These are phyloP conservation scores for Cettia cetti DNA, from an alignment of 2,113 vertebrate species.

Conservation along the genomic window DNA sequence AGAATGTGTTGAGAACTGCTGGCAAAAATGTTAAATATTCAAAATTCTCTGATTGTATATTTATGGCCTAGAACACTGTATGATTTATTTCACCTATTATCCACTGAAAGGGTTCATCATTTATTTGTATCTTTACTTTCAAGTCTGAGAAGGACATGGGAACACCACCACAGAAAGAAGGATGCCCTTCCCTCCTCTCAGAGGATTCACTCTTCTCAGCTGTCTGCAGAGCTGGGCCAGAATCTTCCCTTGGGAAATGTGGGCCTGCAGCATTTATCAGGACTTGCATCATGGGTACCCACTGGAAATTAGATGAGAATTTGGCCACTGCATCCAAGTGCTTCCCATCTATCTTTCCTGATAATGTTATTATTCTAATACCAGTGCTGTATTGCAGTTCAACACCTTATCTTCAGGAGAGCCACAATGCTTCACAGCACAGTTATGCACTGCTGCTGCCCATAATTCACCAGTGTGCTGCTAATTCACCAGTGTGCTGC, in stretches of 20 bases:
- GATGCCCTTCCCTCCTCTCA: not conserved
- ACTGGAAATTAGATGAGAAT: not conserved
- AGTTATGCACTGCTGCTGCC: not conserved
- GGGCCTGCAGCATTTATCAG: not conserved
- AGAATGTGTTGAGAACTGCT: not conserved
- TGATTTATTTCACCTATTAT: conserved; percentile 11
- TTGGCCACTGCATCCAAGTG: not conserved
- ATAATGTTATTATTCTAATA: not conserved
- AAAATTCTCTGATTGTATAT: not conserved
- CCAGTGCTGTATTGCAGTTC: not conserved
- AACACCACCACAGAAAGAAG: not conserved
- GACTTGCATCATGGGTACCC: not conserved
- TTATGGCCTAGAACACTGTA: not conserved
- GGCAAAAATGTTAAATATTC: not conserved
- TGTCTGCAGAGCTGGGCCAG: not conserved
- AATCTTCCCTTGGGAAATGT: not conserved
- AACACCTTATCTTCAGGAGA: not conserved
- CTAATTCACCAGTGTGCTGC: not conserved
- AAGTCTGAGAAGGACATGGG: not conserved
- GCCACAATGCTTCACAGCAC: not conserved
- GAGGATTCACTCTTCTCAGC: not conserved
- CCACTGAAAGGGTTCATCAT: not conserved
- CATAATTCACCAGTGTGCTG: not conserved
- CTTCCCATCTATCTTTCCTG: not conserved
- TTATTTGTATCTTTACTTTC: not conserved